phyloP scores from a whole-genome alignment of 2,113 vertebrate genomes.

The Aix galericulata region DNA sequence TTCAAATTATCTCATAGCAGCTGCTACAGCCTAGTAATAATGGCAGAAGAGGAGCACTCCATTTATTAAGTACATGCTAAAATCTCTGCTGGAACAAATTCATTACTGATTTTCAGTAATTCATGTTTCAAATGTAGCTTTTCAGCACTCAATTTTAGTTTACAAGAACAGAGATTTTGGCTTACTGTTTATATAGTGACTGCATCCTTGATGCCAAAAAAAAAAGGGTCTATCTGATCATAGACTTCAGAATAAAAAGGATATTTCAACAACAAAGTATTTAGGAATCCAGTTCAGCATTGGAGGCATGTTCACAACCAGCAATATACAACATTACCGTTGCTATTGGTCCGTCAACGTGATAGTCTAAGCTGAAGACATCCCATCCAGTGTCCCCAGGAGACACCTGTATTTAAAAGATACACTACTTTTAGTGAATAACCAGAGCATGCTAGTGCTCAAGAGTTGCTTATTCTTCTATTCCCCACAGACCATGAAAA shows the following conservation, averaged over 20 bases:
- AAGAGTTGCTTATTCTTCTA: neutral
- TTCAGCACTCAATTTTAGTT: conserved; percentile 38
- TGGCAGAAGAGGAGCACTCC: conserved; percentile 28
- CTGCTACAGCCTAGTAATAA: conserved; percentile 51
- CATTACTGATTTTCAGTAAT: conserved; percentile 56
- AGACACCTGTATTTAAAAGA: conserved; percentile 84
- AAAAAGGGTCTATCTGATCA: neutral
- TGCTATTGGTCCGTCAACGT: conserved; percentile 96
- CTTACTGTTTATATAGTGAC: conserved; percentile 17
- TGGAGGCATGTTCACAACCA: neutral
- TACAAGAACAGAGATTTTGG: conserved; percentile 4
- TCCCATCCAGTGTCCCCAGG: conserved; percentile 98
- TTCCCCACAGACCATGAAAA: neutral
- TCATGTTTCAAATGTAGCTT: conserved; percentile 43
- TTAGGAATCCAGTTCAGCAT: neutral
- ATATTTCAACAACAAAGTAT: neutral
- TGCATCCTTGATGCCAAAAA: neutral
- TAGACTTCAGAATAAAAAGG: neutral
- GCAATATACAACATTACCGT: conserved; percentile 81
- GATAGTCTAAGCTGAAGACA: conserved; percentile 98
- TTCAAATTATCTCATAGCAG: conserved; percentile 64
- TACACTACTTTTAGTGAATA: neutral
- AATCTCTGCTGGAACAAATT: conserved; percentile 58
- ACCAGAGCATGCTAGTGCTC: neutral
- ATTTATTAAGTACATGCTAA: conserved; percentile 65